These are phyloP conservation scores for Hermodice carunculata DNA, from an alignment of 2,888 invertebrate genomes.

Conservation along the genomic window DNA sequence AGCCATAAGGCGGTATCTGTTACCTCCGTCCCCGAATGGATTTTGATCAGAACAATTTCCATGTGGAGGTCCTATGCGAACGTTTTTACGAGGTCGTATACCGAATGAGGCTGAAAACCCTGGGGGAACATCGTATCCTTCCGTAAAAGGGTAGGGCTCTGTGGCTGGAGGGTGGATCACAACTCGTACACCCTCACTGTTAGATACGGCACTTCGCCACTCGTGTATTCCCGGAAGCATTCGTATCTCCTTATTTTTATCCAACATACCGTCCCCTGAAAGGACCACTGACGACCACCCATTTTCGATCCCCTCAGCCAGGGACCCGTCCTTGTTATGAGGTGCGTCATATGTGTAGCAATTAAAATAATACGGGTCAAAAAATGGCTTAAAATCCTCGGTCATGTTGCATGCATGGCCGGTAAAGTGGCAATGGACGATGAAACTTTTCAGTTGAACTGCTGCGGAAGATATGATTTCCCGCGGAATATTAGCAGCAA, in stretches of 20 bases:
- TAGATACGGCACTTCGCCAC: conserved; percentile 35
- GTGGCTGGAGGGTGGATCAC: conserved; percentile 40
- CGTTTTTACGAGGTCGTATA: conserved; percentile 35
- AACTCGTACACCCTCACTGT: conserved; percentile 40
- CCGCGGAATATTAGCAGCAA: conserved; percentile 34
- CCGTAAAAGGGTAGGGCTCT: conserved; percentile 36
- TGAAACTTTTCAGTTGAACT: conserved; percentile 36
- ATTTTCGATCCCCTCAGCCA: conserved; percentile 41
- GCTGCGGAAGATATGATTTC: conserved; percentile 33
- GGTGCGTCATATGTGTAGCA: conserved; percentile 40
- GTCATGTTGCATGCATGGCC: conserved; percentile 32
- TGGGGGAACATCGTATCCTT: conserved; percentile 42
- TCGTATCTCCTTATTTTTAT: conserved; percentile 37
- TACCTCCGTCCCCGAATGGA: conserved; percentile 27
- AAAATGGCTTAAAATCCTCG: conserved; percentile 31
- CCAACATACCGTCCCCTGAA: conserved; percentile 39
- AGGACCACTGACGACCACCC: conserved; percentile 40
- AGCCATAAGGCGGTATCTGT: conserved; percentile 32
- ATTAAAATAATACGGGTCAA: conserved; percentile 42
- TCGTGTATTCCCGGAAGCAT: conserved; percentile 40
- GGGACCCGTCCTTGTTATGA: conserved; percentile 19
- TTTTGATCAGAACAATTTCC: conserved; percentile 35
- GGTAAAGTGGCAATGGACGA: conserved; percentile 37
- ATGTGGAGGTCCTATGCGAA: conserved; percentile 39
- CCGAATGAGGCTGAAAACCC: conserved; percentile 42